Base-by-base conservation (phyloP, 1,140 invertebrate genomes). In the Camponotus vicinus region DNA sequence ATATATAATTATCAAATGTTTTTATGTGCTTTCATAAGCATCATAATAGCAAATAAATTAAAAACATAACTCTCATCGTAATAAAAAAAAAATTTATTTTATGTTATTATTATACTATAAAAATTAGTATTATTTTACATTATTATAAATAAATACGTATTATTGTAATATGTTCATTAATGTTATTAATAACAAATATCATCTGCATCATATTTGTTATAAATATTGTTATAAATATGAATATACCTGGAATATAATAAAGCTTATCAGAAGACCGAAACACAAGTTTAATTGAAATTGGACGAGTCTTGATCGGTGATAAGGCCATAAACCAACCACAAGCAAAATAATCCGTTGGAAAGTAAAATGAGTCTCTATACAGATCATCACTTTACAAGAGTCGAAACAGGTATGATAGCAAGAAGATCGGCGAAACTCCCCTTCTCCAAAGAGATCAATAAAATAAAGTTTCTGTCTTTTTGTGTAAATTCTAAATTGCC, bases 241-340 rank as follows among this genome's bases (percentile, higher is more conserved):
- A 11, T 57, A 37, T 55, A 79, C 77, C n/a, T 79, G 45, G 11
- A 55, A 34, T 52, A 55, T 13, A 27, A 61, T 21, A 21, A 6
- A 1, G 18, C 15, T 79, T 5, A 55, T 27, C 0, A 55, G 8
- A 11, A 79, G 5, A 55, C 13, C 1, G 18, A 27, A 18, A 21
- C 5, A 45, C 0, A 63, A 55, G 2, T 21, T 5, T 37, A 55
- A 2, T 0, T 45, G 77, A 37, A 66, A 0, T 9, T 13, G 3
- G 11, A 27, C 13, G 2, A 79, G 13, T 27, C 52, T 37, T 9
- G 76, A 40, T 37, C 1, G 15, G 0, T 18, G 6, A 37, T 55
- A 79, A 66, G 63, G 63, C 77, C 77, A 79, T 18, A 79, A 40
- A 0, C 61, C 77, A 55, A 78, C 3, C 8, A 34, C 5, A 0